phyloP scores from a whole-genome alignment of 2,797 vertebrate genomes.

The Yasuhikotakia modesta region DNA sequence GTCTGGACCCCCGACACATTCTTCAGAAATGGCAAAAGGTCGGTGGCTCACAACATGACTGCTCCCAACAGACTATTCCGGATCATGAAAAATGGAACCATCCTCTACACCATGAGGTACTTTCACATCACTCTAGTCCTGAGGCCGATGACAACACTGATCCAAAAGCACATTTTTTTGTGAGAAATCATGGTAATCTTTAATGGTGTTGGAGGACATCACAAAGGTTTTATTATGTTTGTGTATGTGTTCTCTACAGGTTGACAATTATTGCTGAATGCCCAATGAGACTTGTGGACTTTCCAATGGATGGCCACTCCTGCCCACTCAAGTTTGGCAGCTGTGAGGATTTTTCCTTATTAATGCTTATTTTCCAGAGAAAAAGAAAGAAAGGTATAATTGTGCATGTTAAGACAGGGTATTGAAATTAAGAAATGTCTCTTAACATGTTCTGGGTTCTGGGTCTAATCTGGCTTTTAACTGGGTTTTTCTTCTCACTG shows the following conservation, averaged over 20 bases:
- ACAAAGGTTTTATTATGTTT: not conserved
- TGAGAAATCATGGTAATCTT: not conserved
- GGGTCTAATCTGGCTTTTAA: conserved; percentile 25
- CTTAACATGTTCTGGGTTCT: conserved; percentile 24
- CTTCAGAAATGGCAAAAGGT: conserved; percentile 97
- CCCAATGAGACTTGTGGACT: conserved; percentile 97
- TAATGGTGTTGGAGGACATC: not conserved
- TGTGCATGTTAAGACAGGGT: not conserved
- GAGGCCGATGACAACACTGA: not conserved
- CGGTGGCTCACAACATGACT: conserved; percentile 98
- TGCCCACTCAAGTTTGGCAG: conserved; percentile 98
- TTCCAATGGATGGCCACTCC: conserved; percentile 98
- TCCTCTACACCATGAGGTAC: conserved; percentile 98
- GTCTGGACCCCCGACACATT: conserved; percentile 99
- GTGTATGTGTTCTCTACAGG: conserved; percentile 70
- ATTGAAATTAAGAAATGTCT: not conserved
- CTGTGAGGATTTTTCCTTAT: conserved; percentile 82
- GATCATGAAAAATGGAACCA: conserved; percentile 99
- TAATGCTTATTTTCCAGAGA: not conserved
- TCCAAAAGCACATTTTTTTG: too few relatives aligned
- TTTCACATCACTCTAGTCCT: not conserved
- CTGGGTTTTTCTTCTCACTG: not conserved
- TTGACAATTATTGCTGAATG: conserved; percentile 96
- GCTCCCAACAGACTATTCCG: conserved; percentile 97
- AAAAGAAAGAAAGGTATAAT: not conserved